Percentiles rank a stretch among this genome's conserved stretches.
phyloP scores from a whole-genome alignment of 2,113 vertebrate genomes.

The Eurypyga helias region DNA sequence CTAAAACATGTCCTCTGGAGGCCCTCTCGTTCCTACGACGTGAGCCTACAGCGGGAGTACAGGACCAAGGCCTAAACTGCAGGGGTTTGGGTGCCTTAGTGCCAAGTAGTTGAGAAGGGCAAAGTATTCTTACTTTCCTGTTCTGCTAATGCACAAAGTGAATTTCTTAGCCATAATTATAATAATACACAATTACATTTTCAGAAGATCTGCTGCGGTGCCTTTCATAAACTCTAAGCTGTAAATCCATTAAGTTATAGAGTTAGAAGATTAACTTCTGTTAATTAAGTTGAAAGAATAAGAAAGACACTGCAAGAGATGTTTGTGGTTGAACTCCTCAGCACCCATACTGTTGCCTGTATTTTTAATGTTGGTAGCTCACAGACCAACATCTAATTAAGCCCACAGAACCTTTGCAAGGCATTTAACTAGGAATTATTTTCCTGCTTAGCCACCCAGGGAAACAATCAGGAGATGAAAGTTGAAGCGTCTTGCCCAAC shows the following conservation, averaged over 20 bases:
- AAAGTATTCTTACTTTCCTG: neutral
- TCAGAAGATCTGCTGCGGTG: neutral
- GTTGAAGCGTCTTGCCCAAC: neutral
- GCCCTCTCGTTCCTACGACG: accelerated
- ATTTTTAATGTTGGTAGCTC: slow-evolving; percentile 1
- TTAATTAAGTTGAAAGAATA: slow-evolving; percentile 33
- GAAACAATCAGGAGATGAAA: neutral
- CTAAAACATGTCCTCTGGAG: neutral
- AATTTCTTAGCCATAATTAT: neutral
- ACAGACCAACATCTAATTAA: neutral
- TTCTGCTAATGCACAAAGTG: neutral
- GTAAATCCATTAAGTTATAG: neutral
- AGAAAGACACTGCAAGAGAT: neutral
- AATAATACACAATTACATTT: neutral
- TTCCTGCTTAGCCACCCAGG: slow-evolving; percentile 10
- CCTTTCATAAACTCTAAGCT: neutral
- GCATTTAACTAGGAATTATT: neutral
- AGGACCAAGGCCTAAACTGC: neutral
- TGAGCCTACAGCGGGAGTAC: neutral
- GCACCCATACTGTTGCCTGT: neutral
- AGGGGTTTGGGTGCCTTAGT: neutral
- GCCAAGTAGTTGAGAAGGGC: neutral
- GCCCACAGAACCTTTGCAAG: neutral
- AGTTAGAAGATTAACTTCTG: neutral
- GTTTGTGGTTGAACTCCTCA: slow-evolving; percentile 20